These are phyloP conservation scores for Bufo bufo DNA, from an alignment of 2,113 vertebrate species.

Conservation along the genomic window DNA sequence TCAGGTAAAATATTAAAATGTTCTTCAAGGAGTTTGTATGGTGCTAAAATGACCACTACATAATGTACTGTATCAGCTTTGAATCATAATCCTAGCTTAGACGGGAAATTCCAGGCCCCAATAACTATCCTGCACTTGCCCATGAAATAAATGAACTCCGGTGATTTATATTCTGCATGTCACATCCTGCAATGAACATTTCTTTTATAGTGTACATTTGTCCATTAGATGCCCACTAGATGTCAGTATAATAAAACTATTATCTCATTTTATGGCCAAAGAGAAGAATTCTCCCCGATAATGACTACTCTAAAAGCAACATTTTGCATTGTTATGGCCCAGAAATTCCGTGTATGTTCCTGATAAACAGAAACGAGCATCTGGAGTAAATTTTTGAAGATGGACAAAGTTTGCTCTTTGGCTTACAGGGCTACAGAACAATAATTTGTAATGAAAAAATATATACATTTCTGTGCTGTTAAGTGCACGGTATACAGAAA, in stretches of 20 bases:
- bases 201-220: constrained; percentile 24
- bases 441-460: background rate
- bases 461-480: background rate
- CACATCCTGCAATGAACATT: constrained; percentile 14
- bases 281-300: background rate
- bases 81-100: constrained; percentile 1
- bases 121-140: background rate
- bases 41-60: background rate
- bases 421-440: background rate
- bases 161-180: background rate
- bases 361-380: constrained; percentile 6
- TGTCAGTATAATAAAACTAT: constrained; percentile 32
- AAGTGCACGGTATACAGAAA: background rate
- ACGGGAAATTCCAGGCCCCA: background rate
- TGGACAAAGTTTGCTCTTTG: background rate
- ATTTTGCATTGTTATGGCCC: constrained; percentile 7
- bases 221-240: constrained; percentile 30
- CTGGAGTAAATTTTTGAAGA: constrained; percentile 9
- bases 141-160: background rate
- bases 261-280: background rate
- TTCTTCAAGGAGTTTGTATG: background rate
- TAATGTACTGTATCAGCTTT: background rate
- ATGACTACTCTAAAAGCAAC: constrained; percentile 11
- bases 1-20: background rate
- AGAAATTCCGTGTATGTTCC: background rate